Conservation (phyloP, 2,888 invertebrate species). For the Girardia tigrina region DNA sequence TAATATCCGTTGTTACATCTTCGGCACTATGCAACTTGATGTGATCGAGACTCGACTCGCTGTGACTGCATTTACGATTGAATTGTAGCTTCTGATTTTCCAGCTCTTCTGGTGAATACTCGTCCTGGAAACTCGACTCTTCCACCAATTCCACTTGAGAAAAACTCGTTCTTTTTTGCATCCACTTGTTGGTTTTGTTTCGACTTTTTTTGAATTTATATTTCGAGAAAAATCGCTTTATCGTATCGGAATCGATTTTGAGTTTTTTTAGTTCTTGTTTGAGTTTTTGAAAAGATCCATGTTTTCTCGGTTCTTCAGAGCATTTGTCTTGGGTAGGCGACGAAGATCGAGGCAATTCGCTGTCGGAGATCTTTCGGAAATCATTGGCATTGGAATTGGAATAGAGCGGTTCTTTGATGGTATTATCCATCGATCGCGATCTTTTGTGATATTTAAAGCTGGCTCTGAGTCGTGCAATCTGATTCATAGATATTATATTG, state of each 20-base stretch:
- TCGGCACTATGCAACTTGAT: not conserved
- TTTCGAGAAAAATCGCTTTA: not conserved
- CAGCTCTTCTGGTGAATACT: not conserved
- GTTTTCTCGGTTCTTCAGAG: not conserved
- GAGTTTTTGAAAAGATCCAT: constrained; percentile 11
- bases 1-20: not conserved
- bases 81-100: not conserved
- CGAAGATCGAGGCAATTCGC: not conserved
- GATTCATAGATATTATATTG: not conserved
- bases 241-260: not conserved
- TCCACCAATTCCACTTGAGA: not conserved
- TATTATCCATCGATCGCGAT: constrained; percentile 1
- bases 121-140: not conserved
- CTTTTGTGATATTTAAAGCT: constrained; percentile 1
- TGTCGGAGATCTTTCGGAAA: not conserved
- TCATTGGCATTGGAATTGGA: not conserved
- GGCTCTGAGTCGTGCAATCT: constrained; percentile 23
- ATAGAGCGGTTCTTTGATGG: not conserved
- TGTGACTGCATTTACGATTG: not conserved
- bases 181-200: not conserved
- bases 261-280: constrained; percentile 7
- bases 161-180: not conserved
- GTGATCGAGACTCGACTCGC: constrained; percentile 14
- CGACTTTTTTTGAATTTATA: not conserved
- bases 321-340: not conserved